These are phyloP conservation scores for Misgurnus anguillicaudatus DNA, from an alignment of 2,113 vertebrate species.

Conservation along the genomic window DNA sequence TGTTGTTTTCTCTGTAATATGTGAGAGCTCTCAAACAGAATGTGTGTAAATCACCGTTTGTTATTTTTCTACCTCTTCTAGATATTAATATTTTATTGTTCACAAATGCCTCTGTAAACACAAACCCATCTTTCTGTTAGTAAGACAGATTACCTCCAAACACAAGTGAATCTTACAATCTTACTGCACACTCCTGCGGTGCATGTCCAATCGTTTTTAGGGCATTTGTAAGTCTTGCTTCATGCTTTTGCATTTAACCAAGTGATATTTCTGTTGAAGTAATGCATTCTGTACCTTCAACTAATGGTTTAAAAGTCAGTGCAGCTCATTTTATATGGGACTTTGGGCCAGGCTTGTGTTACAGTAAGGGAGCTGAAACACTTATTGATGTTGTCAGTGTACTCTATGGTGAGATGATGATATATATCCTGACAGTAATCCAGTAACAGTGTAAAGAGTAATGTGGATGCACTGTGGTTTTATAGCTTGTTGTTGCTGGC, in stretches of 20 bases:
- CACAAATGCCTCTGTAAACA: slow-evolving; percentile 72
- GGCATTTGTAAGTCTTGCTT: neutral
- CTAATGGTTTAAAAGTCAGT: neutral
- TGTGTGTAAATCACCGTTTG: slow-evolving; percentile 16
- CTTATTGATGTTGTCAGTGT: slow-evolving; percentile 18
- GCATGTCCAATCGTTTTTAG: slow-evolving; percentile 20
- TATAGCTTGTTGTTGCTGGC: neutral
- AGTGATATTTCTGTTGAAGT: neutral
- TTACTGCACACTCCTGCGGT: slow-evolving; percentile 31
- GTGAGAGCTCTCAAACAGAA: neutral
- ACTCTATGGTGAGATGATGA: neutral
- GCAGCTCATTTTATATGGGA: neutral
- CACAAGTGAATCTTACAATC: slow-evolving; percentile 54
- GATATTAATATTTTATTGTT: slow-evolving; percentile 76
- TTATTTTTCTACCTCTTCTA: slow-evolving; percentile 48
- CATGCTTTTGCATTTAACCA: neutral
- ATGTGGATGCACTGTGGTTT: slow-evolving; percentile 14
- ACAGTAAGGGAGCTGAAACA: neutral
- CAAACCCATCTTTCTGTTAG: slow-evolving; percentile 58
- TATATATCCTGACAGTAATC: neutral
- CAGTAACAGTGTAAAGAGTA: slow-evolving; percentile 29
- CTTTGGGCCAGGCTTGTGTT: neutral
- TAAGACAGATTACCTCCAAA: slow-evolving; percentile 55
- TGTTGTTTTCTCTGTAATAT: neutral
- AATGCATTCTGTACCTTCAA: neutral